Conservation (phyloP, 2,888 invertebrate genomes). For the Ceraclea dissimilis region DNA sequence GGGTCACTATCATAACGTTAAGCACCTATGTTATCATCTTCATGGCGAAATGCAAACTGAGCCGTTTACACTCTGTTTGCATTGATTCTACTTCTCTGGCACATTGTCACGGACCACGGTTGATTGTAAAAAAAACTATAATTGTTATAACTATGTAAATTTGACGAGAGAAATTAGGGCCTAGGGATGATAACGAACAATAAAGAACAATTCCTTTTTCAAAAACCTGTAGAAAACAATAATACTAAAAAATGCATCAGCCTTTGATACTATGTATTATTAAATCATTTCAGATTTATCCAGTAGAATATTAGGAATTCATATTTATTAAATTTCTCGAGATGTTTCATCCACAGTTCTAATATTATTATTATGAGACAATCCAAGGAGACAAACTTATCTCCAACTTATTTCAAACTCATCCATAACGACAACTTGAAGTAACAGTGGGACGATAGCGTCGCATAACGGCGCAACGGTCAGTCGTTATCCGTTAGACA, state of each 20-base stretch:
- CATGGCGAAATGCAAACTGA: too few relatives aligned
- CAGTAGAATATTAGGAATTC: neutral
- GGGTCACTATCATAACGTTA: too few relatives aligned
- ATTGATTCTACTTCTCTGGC: too few relatives aligned
- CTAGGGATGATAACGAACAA: too few relatives aligned
- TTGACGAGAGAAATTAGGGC: too few relatives aligned
- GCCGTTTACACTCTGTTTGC: too few relatives aligned
- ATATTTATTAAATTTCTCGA: neutral
- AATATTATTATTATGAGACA: neutral
- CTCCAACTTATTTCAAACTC: constrained; percentile 6
- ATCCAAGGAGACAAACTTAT: neutral
- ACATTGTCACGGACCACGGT: too few relatives aligned
- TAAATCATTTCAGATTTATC: neutral
- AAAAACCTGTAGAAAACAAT: neutral
- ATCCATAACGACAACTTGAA: constrained; percentile 14
- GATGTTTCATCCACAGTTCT: neutral
- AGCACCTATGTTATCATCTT: too few relatives aligned
- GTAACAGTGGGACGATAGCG: constrained; percentile 17
- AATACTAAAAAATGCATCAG: neutral
- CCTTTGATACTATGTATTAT: neutral
- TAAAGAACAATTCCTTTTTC: too few relatives aligned
- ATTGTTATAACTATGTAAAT: too few relatives aligned
- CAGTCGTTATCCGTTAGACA: constrained; percentile 19
- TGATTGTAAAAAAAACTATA: too few relatives aligned
- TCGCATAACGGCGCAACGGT: constrained; percentile 12